Evolutionary conservation across 2,888 invertebrate genomes (phyloP).

Genomic region (Dynastes hyllus): DNA sequence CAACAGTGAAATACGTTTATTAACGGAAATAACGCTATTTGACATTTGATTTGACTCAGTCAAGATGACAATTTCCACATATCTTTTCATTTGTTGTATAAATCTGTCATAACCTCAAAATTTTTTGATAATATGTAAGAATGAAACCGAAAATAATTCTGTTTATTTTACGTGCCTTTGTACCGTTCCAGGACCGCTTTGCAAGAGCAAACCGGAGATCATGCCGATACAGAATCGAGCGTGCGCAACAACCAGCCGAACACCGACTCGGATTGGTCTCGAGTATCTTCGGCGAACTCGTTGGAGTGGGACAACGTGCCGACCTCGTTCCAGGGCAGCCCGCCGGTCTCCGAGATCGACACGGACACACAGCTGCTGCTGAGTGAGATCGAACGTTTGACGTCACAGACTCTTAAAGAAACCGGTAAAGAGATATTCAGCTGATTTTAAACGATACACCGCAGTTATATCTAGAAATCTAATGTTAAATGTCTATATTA

Average conservation of each 20-base stretch:
- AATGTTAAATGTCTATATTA: neutral
- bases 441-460: constrained; percentile 60
- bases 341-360: constrained; percentile 74
- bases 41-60: too few relatives aligned
- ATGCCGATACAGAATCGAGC: constrained; percentile 60
- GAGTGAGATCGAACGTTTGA: constrained; percentile 80
- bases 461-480: neutral
- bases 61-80: too few relatives aligned
- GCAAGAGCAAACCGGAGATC: constrained; percentile 56
- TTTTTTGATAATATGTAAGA: too few relatives aligned
- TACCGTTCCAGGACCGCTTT: constrained; percentile 56
- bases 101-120: too few relatives aligned
- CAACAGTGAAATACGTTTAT: too few relatives aligned
- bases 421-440: constrained; percentile 73
- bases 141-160: too few relatives aligned
- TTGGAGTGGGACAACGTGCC: constrained; percentile 81
- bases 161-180: neutral
- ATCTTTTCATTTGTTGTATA: too few relatives aligned
- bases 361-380: constrained; percentile 79
- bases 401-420: constrained; percentile 78
- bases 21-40: too few relatives aligned
- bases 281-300: constrained; percentile 79
- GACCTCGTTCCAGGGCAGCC: constrained; percentile 65
- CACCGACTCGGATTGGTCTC: constrained; percentile 74
- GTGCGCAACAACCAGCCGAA: constrained; percentile 61